Conservation (phyloP, 92 coral and sea anemone genomes). For the Paramuricea clavata region DNA sequence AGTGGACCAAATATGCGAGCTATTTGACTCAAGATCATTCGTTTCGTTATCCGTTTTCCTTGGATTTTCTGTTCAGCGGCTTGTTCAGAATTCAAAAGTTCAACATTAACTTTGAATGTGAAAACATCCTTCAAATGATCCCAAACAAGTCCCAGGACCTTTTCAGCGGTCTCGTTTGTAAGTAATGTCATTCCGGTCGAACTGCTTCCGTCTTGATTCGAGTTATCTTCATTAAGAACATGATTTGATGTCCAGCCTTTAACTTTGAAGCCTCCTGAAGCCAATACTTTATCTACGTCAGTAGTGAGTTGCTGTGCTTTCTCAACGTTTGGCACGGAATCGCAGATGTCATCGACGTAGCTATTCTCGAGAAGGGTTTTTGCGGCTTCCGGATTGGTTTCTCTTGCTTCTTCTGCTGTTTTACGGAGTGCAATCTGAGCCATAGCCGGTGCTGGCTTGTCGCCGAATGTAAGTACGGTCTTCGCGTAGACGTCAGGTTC, state of each 20-base stretch:
- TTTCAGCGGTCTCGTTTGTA: constrained; percentile 26
- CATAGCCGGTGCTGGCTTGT: constrained; percentile 71
- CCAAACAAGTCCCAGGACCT: constrained; percentile 58
- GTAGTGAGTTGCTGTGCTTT: constrained; percentile 39
- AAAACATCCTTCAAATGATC: not conserved
- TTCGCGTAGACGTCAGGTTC: constrained; percentile 46
- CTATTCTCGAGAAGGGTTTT: constrained; percentile 52
- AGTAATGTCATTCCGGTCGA: constrained; percentile 38
- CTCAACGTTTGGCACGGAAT: constrained; percentile 47
- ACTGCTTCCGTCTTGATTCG: constrained; percentile 10
- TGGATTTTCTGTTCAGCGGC: not conserved
- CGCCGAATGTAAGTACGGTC: constrained; percentile 66
- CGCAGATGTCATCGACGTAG: constrained; percentile 74
- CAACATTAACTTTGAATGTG: constrained; percentile 20
- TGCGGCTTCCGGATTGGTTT: constrained; percentile 65
- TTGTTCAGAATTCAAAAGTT: not conserved
- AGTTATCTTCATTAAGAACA: not conserved
- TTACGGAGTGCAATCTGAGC: constrained; percentile 31
- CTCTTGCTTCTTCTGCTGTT: constrained; percentile 53
- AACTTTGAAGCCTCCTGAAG: constrained; percentile 55
- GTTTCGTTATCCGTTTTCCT: constrained; percentile 33
- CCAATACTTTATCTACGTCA: constrained; percentile 48
- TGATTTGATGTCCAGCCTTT: constrained; percentile 61
- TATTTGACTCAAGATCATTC: constrained; percentile 48
- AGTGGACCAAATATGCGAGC: constrained; percentile 63